These are phyloP conservation scores for Sebastolobus alascanus DNA, from an alignment of 2,797 vertebrate species.

Conservation along the genomic window DNA sequence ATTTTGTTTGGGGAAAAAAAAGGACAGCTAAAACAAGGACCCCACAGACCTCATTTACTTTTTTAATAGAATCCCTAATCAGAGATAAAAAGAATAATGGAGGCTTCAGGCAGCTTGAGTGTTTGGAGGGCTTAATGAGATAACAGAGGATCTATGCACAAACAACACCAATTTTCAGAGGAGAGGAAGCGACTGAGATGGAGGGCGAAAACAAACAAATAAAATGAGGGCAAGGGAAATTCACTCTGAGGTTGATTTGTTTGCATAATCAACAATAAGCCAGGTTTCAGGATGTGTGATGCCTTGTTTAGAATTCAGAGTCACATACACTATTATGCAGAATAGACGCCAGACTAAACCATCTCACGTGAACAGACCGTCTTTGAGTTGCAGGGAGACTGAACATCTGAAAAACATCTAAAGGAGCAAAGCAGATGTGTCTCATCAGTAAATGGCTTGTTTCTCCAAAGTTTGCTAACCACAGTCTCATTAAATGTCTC, in stretches of 20 bases:
- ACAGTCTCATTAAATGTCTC: background rate
- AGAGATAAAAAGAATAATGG: constrained; percentile 76
- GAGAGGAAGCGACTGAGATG: constrained; percentile 42
- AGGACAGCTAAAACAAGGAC: constrained; percentile 39
- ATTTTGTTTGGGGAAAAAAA: constrained; percentile 4
- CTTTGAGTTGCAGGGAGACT: background rate
- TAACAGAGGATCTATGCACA: constrained; percentile 63
- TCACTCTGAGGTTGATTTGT: constrained; percentile 57
- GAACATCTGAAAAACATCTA: background rate
- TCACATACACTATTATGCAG: background rate
- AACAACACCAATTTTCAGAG: constrained; percentile 54
- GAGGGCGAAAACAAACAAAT: constrained; percentile 59
- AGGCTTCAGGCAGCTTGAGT: constrained; percentile 65
- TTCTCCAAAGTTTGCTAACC: background rate
- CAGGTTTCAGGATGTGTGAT: constrained; percentile 3
- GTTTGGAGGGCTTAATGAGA: constrained; percentile 73
- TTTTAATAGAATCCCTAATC: constrained; percentile 77
- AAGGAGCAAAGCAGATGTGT: background rate
- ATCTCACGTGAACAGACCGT: background rate
- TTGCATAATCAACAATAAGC: constrained; percentile 56
- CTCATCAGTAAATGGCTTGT: background rate
- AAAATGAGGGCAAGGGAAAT: constrained; percentile 60
- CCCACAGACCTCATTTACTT: constrained; percentile 74
- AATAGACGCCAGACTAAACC: background rate
- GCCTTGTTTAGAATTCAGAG: constrained; percentile 13